Evolutionary conservation across 1,140 invertebrate genomes (phyloP).

Genomic region (Drosophila yakuba): DNA sequence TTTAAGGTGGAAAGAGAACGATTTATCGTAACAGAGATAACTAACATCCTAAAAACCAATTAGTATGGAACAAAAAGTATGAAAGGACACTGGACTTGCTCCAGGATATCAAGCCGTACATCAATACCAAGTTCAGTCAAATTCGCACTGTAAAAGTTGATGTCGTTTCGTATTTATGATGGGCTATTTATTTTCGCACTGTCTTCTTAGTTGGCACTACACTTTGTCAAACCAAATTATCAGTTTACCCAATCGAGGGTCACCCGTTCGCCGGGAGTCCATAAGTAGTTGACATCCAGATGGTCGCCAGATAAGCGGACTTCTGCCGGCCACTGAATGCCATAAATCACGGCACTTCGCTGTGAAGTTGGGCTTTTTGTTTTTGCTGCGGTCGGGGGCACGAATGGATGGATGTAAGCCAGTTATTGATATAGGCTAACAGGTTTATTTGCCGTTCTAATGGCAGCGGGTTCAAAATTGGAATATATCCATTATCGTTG

Average conservation of each 20-base stretch:
- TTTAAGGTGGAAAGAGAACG: background rate
- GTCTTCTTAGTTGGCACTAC: too few relatives aligned
- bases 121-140: too few relatives aligned
- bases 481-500: conserved; percentile 10
- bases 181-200: too few relatives aligned
- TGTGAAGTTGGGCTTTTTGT: conserved; percentile 3
- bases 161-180: too few relatives aligned
- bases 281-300: conserved; percentile 68
- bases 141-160: too few relatives aligned
- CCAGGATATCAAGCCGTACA: too few relatives aligned
- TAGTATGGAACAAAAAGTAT: too few relatives aligned
- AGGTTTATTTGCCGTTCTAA: conserved; percentile 65
- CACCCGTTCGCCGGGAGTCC: conserved; percentile 38
- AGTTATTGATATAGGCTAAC: conserved; percentile 74
- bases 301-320: conserved; percentile 68
- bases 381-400: conserved; percentile 17
- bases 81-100: too few relatives aligned
- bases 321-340: conserved; percentile 35
- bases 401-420: conserved; percentile 45
- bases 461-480: conserved; percentile 29
- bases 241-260: background rate
- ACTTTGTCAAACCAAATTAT: background rate
- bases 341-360: conserved; percentile 66
- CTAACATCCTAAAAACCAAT: too few relatives aligned
- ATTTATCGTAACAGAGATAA: too few relatives aligned